These are phyloP conservation scores for Drosophila pandora DNA, from an alignment of 1,140 invertebrate species.

Conservation along the genomic window DNA sequence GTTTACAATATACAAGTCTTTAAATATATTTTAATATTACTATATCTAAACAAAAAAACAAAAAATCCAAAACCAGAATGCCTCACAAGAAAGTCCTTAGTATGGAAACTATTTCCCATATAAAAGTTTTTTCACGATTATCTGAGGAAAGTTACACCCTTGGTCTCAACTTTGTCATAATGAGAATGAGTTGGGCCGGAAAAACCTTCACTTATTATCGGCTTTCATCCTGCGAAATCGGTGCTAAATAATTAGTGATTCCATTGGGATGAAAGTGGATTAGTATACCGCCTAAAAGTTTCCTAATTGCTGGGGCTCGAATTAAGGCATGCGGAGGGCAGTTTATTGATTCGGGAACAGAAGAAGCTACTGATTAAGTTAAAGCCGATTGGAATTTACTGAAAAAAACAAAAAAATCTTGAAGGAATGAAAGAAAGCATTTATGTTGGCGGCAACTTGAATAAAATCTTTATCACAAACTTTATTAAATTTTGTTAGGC, in stretches of 20 bases:
- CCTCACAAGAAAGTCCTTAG: not conserved
- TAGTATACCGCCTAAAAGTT: conserved; percentile 29
- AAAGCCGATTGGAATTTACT: not conserved
- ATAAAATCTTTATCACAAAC: not conserved
- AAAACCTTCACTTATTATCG: conserved; percentile 36
- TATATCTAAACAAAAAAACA: not conserved
- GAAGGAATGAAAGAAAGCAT: not conserved
- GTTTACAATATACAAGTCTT: no score
- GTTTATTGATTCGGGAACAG: conserved; percentile 28
- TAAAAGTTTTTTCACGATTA: conserved; percentile 10
- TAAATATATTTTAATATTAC: not conserved
- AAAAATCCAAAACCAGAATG: not conserved
- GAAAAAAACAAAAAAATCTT: not conserved
- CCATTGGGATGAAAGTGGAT: conserved; percentile 15
- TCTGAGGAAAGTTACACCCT: conserved; percentile 35
- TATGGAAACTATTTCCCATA: not conserved
- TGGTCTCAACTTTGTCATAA: conserved; percentile 17
- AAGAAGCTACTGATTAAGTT: conserved; percentile 13
- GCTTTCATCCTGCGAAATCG: conserved; percentile 18
- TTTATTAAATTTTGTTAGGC: conserved; percentile 8
- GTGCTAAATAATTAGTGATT: conserved; percentile 48
- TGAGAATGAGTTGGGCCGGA: conserved; percentile 46
- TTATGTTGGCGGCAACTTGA: not conserved
- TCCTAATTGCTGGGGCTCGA: not conserved
- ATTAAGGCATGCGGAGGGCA: conserved; percentile 19